Evolutionary conservation across 2,113 vertebrate genomes (phyloP).

Genomic region (Propithecus coquereli): DNA sequence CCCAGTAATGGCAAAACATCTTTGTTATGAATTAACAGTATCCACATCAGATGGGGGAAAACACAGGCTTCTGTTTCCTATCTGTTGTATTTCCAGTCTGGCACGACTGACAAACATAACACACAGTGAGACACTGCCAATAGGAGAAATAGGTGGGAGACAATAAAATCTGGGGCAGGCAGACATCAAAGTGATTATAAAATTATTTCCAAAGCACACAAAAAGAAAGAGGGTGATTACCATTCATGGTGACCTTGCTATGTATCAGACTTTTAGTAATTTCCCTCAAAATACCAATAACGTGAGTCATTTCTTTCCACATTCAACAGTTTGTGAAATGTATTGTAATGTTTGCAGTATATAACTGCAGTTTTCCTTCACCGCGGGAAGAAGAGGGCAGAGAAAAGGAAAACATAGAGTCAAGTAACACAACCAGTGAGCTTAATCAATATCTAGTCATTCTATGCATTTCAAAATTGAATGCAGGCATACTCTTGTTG

Average conservation of each 20-base stretch:
- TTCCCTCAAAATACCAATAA: slow-evolving; percentile 32
- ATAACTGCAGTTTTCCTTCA: not conserved
- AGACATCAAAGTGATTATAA: slow-evolving; percentile 24
- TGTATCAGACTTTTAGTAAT: not conserved
- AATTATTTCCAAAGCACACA: slow-evolving; percentile 42
- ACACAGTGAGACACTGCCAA: slow-evolving; percentile 6
- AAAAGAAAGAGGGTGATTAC: not conserved
- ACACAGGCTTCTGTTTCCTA: slow-evolving; percentile 46
- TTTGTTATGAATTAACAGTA: slow-evolving; percentile 59
- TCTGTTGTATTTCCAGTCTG: slow-evolving; percentile 36
- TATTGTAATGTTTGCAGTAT: not conserved
- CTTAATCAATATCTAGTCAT: not conserved
- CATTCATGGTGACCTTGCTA: not conserved
- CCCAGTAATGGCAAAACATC: slow-evolving; percentile 45
- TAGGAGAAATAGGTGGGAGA: not conserved
- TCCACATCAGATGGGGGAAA: not conserved
- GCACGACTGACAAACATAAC: slow-evolving; percentile 14
- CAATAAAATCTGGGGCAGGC: slow-evolving; percentile 25
- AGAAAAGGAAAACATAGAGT: not conserved
- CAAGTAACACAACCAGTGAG: not conserved
- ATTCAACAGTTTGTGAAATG: not conserved
- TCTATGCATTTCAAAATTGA: not conserved
- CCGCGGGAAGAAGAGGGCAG: not conserved
- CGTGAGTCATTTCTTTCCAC: not conserved
- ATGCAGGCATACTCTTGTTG: not conserved